Evolutionary conservation across 2,113 vertebrate species (phyloP), one percentile per base, ranked within the genome.

Genomic region (Xiphophorus hellerii): DNA sequence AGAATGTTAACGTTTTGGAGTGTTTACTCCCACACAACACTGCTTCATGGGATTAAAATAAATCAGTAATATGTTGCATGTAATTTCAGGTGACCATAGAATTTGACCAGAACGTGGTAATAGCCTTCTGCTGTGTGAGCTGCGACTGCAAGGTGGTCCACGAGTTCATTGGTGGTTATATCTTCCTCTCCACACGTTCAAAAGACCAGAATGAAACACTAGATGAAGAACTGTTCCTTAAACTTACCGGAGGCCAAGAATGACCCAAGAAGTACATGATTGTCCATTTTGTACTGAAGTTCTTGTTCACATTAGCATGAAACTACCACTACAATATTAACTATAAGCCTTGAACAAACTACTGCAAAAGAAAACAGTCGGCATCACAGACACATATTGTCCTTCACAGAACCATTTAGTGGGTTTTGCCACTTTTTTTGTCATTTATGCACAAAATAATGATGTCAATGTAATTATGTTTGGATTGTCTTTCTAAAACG

Each of bases 161-260:
- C 0, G 97, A 99, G 82, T 98, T 96, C 72, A 99, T 99, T 0
- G 98, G 98, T 0, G 98, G 98, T 33, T 99, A 99, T 90, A 99
- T 99, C 87, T 99, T 99, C 94, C 83, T 99, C 75, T 99, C 98
- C 27, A 99, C 98, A 0, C 95, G 98, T 67, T 97, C 97, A 74
- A 99, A 99, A 91, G 98, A 97, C 93, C 98, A 99, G 86, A 98
- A 98, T 5, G 97, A 99, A 89, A 96, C 96, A 0, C 88, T 99
- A 70, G 98, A 99, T 0, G 97, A 98, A 93, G 98, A 99, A 30
- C 92, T 99, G 62, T 99, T 99, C 92, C 97, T 97, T 87, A 99
- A 98, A 94, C 92, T 99, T 73, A 99, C 98, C 0, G 97, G 98
- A 51, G 98, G 98, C 25, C 96, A 98, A 92, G 96, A 98, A 70